Percentiles rank a stretch among this genome's conserved stretches.
These are phyloP conservation scores for Rhinolophus ferrumequinum DNA, from an alignment of 2,113 vertebrate species.

Conservation along the genomic window DNA sequence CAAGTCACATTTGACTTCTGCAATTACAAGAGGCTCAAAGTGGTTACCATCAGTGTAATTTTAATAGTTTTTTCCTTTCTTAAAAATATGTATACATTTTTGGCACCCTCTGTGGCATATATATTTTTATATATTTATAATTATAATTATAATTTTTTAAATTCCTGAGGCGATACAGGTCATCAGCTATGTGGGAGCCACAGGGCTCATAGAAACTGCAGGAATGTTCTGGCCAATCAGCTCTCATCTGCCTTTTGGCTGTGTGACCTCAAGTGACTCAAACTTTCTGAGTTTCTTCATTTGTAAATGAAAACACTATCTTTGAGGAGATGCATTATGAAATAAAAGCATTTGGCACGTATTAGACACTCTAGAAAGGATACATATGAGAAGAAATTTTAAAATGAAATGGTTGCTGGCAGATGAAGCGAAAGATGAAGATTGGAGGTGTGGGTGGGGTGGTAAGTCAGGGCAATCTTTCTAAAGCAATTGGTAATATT, in stretches of 20 bases:
- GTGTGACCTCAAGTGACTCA: not conserved
- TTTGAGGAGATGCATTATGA: not conserved
- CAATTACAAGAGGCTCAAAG: no score
- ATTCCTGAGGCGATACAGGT: not conserved
- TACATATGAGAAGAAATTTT: not conserved
- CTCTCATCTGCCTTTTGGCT: not conserved
- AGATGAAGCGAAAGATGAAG: not conserved
- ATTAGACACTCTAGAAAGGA: not conserved
- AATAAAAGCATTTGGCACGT: not conserved
- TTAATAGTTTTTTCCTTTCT: no score
- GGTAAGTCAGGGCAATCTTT: not conserved
- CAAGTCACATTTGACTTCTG: no score
- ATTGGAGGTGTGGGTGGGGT: not conserved
- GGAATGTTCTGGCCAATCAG: not conserved
- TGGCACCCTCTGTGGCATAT: no score
- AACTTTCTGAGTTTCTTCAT: not conserved
- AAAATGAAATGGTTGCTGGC: not conserved
- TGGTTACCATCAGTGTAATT: no score
- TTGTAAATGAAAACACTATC: not conserved
- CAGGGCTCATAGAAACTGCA: not conserved
- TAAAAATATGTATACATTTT: no score
- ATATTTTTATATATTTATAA: no score
- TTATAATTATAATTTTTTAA: no score
- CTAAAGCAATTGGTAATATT: not conserved
- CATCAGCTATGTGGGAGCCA: not conserved